These are phyloP conservation scores for Silurus meridionalis DNA, from an alignment of 2,113 vertebrate species.

Conservation along the genomic window DNA sequence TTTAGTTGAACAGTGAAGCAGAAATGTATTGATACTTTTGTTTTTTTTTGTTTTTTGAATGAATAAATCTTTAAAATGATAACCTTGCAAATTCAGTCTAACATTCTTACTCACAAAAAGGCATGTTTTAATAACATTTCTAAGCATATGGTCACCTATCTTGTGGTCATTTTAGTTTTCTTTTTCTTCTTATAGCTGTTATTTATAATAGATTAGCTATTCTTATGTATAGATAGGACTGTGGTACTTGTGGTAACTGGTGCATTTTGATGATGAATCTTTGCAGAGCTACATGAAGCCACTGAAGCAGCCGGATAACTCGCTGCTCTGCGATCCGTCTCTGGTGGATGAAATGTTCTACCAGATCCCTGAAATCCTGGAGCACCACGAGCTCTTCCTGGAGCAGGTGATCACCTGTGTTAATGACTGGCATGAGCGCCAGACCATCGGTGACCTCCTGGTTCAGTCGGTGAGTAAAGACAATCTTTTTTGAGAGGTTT, in stretches of 20 bases:
- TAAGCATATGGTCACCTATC: not conserved
- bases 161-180: not conserved
- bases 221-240: not conserved
- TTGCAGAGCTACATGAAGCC: constrained; percentile 95
- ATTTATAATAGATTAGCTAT: too few relatives aligned
- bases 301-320: constrained; percentile 89
- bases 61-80: not conserved
- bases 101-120: not conserved
- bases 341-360: constrained; percentile 97
- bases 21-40: not conserved
- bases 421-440: constrained; percentile 90
- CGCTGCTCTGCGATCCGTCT: constrained; percentile 85
- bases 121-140: not conserved
- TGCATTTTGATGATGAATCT: not conserved
- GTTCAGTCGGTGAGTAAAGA: constrained; percentile 86
- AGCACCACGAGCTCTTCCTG: constrained; percentile 95
- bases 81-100: not conserved
- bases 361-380: constrained; percentile 96
- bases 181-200: not conserved
- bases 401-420: constrained; percentile 87
- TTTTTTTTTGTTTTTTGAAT: not conserved
- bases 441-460: constrained; percentile 92
- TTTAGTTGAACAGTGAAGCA: too few relatives aligned
- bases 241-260: not conserved
- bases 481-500: not conserved